A percentile compares a stretch with the other conserved stretches of the same genome.
Conservation (phyloP, 2,888 invertebrate species). For the Parnassius smintheus region DNA sequence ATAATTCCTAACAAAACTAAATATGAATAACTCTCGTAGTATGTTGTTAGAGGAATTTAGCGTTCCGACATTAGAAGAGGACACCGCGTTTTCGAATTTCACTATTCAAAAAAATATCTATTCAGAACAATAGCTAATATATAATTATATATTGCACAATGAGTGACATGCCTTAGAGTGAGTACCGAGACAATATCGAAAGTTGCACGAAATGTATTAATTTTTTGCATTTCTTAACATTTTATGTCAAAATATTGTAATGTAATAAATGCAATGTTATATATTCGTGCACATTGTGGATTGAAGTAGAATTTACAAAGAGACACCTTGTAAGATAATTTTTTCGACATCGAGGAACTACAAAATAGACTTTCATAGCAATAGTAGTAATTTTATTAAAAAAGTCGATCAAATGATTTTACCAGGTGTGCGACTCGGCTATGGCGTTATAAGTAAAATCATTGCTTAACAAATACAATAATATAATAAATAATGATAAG, state of each 20-base stretch:
- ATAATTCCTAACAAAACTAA: background rate
- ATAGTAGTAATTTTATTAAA: background rate
- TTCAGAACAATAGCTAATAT: conserved; percentile 2
- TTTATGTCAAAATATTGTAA: background rate
- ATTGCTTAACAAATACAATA: conserved; percentile 41
- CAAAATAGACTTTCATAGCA: background rate
- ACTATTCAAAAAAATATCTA: background rate
- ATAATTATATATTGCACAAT: conserved; percentile 17
- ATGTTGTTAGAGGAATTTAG: background rate
- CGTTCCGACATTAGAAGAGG: background rate
- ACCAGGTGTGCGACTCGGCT: conserved; percentile 10
- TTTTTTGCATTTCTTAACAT: background rate
- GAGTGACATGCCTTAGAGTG: conserved; percentile 18
- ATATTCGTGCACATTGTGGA: background rate
- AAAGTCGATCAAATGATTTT: background rate
- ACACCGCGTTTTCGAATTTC: background rate
- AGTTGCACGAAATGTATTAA: background rate
- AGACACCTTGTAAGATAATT: background rate
- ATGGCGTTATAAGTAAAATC: conserved; percentile 24
- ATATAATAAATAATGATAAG: conserved; percentile 47
- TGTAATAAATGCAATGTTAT: background rate
- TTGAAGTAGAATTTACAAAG: background rate
- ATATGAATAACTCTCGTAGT: background rate
- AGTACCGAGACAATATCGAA: background rate
- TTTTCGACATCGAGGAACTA: background rate